These are phyloP conservation scores for Pemphigus obesinymphae DNA, from an alignment of 1,140 invertebrate genomes.

Conservation along the genomic window DNA sequence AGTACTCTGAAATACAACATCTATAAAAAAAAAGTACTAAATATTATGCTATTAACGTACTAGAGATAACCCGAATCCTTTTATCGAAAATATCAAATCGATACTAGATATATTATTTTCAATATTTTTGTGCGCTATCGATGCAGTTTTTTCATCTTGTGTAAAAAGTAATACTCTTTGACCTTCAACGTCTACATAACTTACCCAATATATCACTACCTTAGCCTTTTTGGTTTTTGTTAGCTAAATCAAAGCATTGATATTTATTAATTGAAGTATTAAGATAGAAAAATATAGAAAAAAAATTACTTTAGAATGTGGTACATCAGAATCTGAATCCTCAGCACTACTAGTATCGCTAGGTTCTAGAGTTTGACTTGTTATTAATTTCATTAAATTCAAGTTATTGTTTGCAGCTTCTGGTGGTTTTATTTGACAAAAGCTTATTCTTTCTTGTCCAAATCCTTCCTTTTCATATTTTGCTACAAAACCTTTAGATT, in stretches of 20 bases:
- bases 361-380: constrained; percentile 44
- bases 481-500: constrained; percentile 65
- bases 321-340: constrained; percentile 49
- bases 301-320: constrained; percentile 33
- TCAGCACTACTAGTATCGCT: constrained; percentile 46
- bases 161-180: constrained; percentile 77
- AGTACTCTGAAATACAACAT: constrained; percentile 22
- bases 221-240: constrained; percentile 55
- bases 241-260: constrained; percentile 43
- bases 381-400: constrained; percentile 48
- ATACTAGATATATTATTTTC: constrained; percentile 66
- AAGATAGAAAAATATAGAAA: background rate
- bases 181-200: constrained; percentile 63
- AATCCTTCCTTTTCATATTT: constrained; percentile 65
- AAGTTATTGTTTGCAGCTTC: constrained; percentile 48
- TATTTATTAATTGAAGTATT: background rate
- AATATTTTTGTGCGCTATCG: constrained; percentile 62
- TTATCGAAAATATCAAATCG: constrained; percentile 66
- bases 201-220: constrained; percentile 76
- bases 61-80: constrained; percentile 65
- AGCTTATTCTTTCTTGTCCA: constrained; percentile 65
- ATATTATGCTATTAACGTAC: constrained; percentile 48
- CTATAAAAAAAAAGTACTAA: background rate
- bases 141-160: constrained; percentile 69
- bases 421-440: constrained; percentile 59